These are phyloP conservation scores for Eufriesea mexicana DNA, from an alignment of 1,140 invertebrate species.

Conservation along the genomic window DNA sequence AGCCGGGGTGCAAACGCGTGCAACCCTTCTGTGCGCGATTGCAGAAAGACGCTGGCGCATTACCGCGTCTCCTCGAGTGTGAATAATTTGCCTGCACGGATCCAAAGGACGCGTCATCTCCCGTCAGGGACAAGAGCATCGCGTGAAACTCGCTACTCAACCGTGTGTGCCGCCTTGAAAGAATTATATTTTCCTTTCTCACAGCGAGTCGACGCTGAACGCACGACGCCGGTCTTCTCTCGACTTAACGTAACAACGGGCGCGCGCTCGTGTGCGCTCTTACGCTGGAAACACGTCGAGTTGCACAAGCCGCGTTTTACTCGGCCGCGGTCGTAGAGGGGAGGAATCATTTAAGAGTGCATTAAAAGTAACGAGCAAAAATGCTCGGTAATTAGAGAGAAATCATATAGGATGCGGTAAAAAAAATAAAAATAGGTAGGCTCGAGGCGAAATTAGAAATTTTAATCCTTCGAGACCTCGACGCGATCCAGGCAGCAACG, in stretches of 20 bases:
- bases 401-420: not conserved
- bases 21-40: constrained; percentile 36
- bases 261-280: not conserved
- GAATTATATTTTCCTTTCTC: not conserved
- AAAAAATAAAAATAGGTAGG: not conserved
- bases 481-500: constrained; percentile 16
- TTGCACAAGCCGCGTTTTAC: not conserved
- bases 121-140: not conserved
- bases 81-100: constrained; percentile 50
- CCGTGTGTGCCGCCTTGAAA: not conserved
- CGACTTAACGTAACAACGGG: not conserved
- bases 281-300: not conserved
- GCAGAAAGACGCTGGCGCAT: constrained; percentile 3
- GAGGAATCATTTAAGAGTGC: not conserved
- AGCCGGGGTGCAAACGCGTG: constrained; percentile 38
- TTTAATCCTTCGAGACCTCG: constrained; percentile 10
- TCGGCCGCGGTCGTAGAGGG: not conserved
- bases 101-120: constrained; percentile 16
- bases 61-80: constrained; percentile 5
- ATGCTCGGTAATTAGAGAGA: constrained; percentile 15
- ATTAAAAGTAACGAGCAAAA: constrained; percentile 16
- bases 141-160: constrained; percentile 34
- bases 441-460: constrained; percentile 24
- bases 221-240: not conserved
- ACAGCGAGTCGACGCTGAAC: not conserved